phyloP scores from a whole-genome alignment of 2,888 invertebrate species.

The Drosophila incognita region DNA sequence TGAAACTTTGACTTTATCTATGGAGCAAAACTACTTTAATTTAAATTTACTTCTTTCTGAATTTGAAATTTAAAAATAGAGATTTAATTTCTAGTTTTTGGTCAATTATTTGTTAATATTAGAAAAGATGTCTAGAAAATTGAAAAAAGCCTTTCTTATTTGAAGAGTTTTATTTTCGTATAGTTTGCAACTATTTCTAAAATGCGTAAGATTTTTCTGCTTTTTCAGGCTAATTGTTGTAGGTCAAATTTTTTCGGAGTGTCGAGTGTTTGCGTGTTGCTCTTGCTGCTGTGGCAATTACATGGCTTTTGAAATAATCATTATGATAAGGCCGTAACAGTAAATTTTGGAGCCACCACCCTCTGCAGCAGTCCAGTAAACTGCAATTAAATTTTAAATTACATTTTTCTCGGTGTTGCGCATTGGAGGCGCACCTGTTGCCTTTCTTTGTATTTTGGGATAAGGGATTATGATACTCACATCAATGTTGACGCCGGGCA shows the following conservation, averaged over 20 bases:
- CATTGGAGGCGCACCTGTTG: conserved; percentile 57
- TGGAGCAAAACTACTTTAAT: too few species aligned
- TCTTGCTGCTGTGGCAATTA: conserved; percentile 62
- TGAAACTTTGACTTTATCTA: too few species aligned
- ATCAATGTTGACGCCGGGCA: conserved; percentile 93
- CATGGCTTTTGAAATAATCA: conserved; percentile 75
- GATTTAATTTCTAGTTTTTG: background rate
- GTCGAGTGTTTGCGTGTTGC: conserved; percentile 2
- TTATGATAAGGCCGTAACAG: conserved; percentile 73
- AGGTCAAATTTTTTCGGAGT: background rate
- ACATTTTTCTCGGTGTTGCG: conserved; percentile 47
- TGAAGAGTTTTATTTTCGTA: background rate
- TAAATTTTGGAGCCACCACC: conserved; percentile 60
- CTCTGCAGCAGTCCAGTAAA: conserved; percentile 48
- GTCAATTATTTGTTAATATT: background rate
- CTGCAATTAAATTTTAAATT: conserved; percentile 78
- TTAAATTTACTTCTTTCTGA: background rate
- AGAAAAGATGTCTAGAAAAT: background rate
- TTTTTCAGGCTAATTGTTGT: too few species aligned
- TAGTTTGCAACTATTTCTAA: background rate
- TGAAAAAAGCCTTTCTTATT: background rate
- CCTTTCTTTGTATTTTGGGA: background rate
- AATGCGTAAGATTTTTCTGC: too few species aligned
- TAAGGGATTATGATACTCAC: conserved; percentile 87
- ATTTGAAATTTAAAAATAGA: background rate